Conservation (phyloP, 1,140 invertebrate genomes). For the Procambarus clarkii region DNA sequence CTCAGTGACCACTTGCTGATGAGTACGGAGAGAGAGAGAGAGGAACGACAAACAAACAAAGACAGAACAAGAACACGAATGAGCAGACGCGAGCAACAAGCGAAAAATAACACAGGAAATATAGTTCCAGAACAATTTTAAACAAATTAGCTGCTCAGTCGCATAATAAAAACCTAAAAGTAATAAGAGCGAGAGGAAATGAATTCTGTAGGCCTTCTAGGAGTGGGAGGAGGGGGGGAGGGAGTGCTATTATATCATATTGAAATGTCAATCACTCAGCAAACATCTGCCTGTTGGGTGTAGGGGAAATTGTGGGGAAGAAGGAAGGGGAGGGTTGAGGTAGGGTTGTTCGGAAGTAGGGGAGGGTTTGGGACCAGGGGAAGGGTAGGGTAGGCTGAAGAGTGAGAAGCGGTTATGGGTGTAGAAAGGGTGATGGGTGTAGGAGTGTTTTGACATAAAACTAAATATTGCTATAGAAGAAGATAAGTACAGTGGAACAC, state of each 20-base stretch:
- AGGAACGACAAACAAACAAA: background rate
- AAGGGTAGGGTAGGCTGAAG: background rate
- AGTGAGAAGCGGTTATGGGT: background rate
- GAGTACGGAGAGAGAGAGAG: background rate
- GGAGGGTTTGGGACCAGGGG: background rate
- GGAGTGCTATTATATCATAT: background rate
- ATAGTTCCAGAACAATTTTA: too few species aligned
- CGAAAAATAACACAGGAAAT: background rate
- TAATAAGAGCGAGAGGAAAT: background rate
- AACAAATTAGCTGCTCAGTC: too few species aligned
- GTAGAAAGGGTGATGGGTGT: background rate
- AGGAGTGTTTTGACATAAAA: background rate
- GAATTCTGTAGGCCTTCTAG: background rate
- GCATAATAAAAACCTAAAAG: background rate
- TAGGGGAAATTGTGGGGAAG: background rate
- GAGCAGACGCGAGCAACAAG: background rate
- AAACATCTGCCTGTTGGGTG: background rate
- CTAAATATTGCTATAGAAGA: too few species aligned
- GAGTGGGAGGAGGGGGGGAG: background rate
- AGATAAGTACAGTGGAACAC: too few species aligned
- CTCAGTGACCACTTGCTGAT: background rate
- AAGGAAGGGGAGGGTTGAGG: background rate
- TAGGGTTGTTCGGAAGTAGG: background rate
- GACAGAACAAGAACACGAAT: background rate
- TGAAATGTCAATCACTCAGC: background rate